Conservation (phyloP, 2,113 vertebrate genomes). For the Corythoichthys haematopterus region DNA sequence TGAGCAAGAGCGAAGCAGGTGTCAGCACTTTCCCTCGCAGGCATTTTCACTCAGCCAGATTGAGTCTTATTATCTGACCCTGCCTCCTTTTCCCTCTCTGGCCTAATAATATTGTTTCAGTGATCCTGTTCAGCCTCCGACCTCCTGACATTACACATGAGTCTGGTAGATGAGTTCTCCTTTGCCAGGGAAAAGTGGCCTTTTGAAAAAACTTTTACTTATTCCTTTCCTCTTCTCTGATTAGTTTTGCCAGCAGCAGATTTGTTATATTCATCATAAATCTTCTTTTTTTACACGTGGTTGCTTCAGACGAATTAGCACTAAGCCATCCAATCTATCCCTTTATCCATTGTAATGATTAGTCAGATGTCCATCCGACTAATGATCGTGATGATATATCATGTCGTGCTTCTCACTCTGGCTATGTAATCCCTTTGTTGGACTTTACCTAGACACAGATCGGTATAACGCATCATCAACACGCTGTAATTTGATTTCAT, state of each 20-base stretch:
- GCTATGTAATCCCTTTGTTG: conserved; percentile 15
- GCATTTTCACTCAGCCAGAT: conserved; percentile 63
- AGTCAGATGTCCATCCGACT: conserved; percentile 16
- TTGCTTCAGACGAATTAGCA: conserved; percentile 20
- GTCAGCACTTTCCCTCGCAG: conserved; percentile 69
- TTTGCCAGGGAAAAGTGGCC: conserved; percentile 21
- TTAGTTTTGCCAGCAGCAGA: conserved; percentile 4
- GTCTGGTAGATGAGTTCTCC: conserved; percentile 43
- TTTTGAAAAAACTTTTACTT: conserved; percentile 16
- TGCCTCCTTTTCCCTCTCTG: conserved; percentile 52
- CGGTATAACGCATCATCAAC: conserved; percentile 20
- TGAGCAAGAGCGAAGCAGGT: conserved; percentile 49
- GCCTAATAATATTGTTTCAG: conserved; percentile 72
- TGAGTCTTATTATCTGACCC: conserved; percentile 71
- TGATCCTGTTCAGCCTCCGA: conserved; percentile 58
- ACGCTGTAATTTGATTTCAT: conserved; percentile 28
- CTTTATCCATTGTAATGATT: conserved; percentile 27
- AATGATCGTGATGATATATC: conserved; percentile 16
- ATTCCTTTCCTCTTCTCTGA: conserved; percentile 1
- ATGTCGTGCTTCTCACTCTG: not conserved
- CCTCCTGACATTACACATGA: conserved; percentile 52
- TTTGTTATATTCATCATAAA: conserved; percentile 22
- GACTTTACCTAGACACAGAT: conserved; percentile 22
- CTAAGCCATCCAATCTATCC: conserved; percentile 12
- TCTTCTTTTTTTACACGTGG: conserved; percentile 10